Evolutionary conservation across 1,140 invertebrate genomes (phyloP).

Genomic region (Drosophila repleta): DNA sequence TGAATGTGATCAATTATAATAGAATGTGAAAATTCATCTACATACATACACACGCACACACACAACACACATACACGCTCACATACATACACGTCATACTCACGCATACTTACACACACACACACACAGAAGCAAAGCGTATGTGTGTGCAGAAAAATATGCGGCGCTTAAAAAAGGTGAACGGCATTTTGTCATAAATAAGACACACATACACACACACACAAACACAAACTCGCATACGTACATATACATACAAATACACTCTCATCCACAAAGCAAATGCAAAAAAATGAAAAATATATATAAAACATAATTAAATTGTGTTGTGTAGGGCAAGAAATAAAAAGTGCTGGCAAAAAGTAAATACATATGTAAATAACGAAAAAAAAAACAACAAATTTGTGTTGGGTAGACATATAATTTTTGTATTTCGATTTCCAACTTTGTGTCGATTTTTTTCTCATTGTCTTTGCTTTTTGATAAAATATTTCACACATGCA

Average conservation of each 20-base stretch:
- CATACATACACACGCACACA: constrained; percentile 25
- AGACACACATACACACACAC: constrained; percentile 24
- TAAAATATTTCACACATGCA: constrained; percentile 68
- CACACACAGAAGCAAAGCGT: constrained; percentile 56
- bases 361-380: constrained; percentile 33
- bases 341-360: constrained; percentile 25
- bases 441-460: constrained; percentile 43
- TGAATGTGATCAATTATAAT: constrained; percentile 79
- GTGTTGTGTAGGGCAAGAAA: constrained; percentile 15
- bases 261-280: constrained; percentile 6
- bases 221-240: no score
- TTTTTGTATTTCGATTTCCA: constrained; percentile 66
- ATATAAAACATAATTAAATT: constrained; percentile 19
- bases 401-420: constrained; percentile 57
- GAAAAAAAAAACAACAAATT: neutral
- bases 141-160: constrained; percentile 81
- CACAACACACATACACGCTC: constrained; percentile 26
- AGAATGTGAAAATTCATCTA: constrained; percentile 74
- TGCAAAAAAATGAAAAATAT: constrained; percentile 12
- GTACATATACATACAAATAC: neutral
- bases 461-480: constrained; percentile 79
- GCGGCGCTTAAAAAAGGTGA: constrained; percentile 81
- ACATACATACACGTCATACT: constrained; percentile 19
- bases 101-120: constrained; percentile 22
- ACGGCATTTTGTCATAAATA: constrained; percentile 71